Conservation (phyloP, 1,140 invertebrate genomes). For the Drosophila bifasciata region DNA sequence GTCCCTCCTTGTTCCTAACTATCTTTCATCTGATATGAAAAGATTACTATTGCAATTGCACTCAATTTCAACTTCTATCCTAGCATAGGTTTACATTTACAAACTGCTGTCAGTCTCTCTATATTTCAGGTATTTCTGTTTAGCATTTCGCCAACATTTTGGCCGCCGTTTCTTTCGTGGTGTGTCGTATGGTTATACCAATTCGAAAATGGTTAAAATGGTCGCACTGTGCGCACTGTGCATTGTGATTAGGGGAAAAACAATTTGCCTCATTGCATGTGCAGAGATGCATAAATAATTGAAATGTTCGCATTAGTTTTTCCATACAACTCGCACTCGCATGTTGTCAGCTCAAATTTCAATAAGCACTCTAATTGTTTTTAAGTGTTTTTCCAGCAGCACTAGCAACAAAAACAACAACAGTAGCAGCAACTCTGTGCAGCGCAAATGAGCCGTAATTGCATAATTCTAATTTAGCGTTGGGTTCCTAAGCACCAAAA, state of each 20-base stretch:
- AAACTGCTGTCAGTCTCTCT: too few species aligned
- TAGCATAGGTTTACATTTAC: too few species aligned
- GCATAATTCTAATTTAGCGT: conserved; percentile 81
- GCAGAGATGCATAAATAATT: conserved; percentile 69
- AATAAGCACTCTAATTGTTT: conserved; percentile 83
- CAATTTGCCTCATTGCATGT: conserved; percentile 69
- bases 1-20: too few species aligned
- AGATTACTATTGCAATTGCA: too few species aligned
- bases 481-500: conserved; percentile 70
- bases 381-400: conserved; percentile 76
- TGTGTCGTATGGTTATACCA: conserved; percentile 8
- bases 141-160: too few species aligned
- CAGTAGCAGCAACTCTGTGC: conserved; percentile 25
- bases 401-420: conserved; percentile 8
- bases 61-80: too few species aligned
- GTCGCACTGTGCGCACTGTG: not conserved
- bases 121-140: too few species aligned
- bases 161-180: too few species aligned
- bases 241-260: conserved; percentile 62
- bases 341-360: conserved; percentile 70
- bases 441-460: conserved; percentile 79
- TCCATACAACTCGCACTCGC: conserved; percentile 53
- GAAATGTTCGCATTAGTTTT: conserved; percentile 69
- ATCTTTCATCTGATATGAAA: too few species aligned
- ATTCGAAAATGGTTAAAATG: not conserved